Base-by-base conservation (phyloP, 1,140 invertebrate genomes). In the Drosophila rhopaloa region DNA sequence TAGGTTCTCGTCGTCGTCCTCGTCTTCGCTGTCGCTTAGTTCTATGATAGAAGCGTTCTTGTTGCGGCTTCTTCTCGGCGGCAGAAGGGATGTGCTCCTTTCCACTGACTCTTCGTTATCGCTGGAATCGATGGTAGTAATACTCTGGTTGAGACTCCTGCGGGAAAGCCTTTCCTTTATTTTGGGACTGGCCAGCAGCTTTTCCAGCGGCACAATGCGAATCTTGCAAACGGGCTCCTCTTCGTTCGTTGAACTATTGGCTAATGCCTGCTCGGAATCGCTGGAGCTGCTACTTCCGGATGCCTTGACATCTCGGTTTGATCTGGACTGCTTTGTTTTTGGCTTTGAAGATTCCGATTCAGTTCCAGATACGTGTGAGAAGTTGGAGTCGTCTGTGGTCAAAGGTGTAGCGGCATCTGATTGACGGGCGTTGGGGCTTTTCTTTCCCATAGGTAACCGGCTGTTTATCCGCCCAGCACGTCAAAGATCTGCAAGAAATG, bases 381-480 rank as follows among this genome's bases (percentile, higher is more conserved):
- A 11, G 29, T 53, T 51, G 35, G 71, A 56, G 58, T 65, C 59
- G 29, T 65, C 41, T 60, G 79, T 61, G 59, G 74, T 79, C 66
- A 81, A 67, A 60, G 78, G 75, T 56, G 60, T 68, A 82, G 75
- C 63, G 74, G 79, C 81, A 86, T 86, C 67, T 85, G 67, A 81
- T 67, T 85, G 77, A 50, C 81, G 78, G 72, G 77, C 61, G 50
- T 86, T 63, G 11, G 81, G 46, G 55, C 66, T 84, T 77, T 86
- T 73, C 72, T 89, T 81, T 89, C 83, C 83, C 83, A 86, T 86
- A 88, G 83, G 67, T 86, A 72, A 85, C 79, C 74, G 79, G 72
- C 35, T 68, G 44, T 68, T 65, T 48, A 46, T 70, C 62, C 67
- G 71, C 55, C 29, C 41, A 29, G 47, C 35, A 35, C 27, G 35